Conservation (phyloP, 2,888 invertebrate species). For the Xestoiulus laeticollis region DNA sequence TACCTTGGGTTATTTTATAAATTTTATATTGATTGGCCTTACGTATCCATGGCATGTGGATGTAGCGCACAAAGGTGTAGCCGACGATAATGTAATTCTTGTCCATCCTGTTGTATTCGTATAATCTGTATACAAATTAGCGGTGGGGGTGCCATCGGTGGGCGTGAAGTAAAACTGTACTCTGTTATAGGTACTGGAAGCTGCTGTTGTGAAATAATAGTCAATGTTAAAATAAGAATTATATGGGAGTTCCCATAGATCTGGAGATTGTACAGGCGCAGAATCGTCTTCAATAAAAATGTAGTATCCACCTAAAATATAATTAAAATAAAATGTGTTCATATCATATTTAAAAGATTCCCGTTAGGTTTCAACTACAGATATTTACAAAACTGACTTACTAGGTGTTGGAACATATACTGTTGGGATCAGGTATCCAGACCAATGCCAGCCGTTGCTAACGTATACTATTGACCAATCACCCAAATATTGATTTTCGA, state of each 20-base stretch:
- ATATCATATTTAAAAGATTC: not conserved
- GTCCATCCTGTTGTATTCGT: not conserved
- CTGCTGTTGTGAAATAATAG: not conserved
- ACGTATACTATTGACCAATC: not conserved
- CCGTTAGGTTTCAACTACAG: not conserved
- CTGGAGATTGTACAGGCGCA: not conserved
- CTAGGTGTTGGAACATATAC: not conserved
- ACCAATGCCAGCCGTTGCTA: constrained; percentile 32
- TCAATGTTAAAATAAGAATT: not conserved
- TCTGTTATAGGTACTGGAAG: not conserved
- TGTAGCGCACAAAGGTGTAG: not conserved
- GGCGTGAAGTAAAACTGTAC: not conserved
- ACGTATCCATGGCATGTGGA: not conserved
- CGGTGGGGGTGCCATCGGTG: not conserved
- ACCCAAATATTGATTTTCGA: not conserved
- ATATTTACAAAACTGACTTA: not conserved
- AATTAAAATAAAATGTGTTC: not conserved
- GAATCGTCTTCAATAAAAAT: not conserved
- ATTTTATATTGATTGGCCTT: not conserved
- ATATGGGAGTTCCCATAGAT: not conserved
- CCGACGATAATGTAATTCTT: not conserved
- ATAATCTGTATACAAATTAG: not conserved
- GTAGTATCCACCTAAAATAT: not conserved
- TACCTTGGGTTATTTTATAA: not conserved
- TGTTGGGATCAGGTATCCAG: not conserved